A percentile compares a stretch with the other conserved stretches of the same genome.
Conservation (phyloP, 2,888 invertebrate species). For the Neocrepidodera transversa region DNA sequence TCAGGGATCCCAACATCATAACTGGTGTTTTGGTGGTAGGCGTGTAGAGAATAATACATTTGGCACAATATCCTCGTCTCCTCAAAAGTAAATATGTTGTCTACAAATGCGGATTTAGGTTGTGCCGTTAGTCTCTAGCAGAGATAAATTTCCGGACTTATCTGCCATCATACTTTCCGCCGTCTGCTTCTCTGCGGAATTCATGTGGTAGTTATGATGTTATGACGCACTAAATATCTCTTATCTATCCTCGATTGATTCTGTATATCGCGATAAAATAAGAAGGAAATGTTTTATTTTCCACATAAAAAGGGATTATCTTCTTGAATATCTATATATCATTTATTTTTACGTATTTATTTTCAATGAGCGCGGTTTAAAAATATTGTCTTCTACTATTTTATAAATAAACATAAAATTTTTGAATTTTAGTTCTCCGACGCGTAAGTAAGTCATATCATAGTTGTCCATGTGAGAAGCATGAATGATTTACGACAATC, state of each 20-base stretch:
- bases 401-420: too few relatives aligned
- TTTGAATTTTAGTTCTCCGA: too few relatives aligned
- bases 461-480: too few relatives aligned
- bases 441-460: too few relatives aligned
- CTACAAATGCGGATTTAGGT: constrained; percentile 28
- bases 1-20: constrained; percentile 43
- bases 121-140: constrained; percentile 18
- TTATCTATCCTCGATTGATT: constrained; percentile 25
- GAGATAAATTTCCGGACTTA: constrained; percentile 22
- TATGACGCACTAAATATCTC: constrained; percentile 20
- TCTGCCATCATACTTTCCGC: constrained; percentile 25
- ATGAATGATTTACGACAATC: too few relatives aligned
- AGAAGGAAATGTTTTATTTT: neutral
- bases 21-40: constrained; percentile 41
- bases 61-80: constrained; percentile 21
- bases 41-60: constrained; percentile 44
- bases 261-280: constrained; percentile 16
- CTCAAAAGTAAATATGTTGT: constrained; percentile 32
- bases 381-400: too few relatives aligned
- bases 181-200: constrained; percentile 22
- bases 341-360: too few relatives aligned
- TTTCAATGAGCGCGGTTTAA: too few relatives aligned
- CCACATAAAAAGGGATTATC: neutral
- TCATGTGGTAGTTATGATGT: constrained; percentile 27
- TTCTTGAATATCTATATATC: neutral